Evolutionary conservation across 2,888 invertebrate species (phyloP).

Genomic region (Lacanobia wlatinum): DNA sequence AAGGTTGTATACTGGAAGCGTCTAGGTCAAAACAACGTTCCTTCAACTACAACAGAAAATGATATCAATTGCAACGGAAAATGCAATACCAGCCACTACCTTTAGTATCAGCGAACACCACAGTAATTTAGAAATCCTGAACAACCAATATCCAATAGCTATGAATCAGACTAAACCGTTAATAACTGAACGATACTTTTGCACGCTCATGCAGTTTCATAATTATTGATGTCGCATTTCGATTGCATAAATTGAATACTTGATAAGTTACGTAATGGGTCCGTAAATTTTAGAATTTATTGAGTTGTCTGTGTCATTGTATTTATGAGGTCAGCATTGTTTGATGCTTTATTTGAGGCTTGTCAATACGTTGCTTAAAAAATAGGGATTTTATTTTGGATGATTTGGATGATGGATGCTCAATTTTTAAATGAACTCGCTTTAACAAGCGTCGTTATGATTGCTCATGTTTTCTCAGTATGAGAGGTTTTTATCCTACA

Average conservation of each 20-base stretch:
- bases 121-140: slow-evolving; percentile 43
- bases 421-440: background rate
- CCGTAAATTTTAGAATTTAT: slow-evolving; percentile 46
- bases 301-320: slow-evolving; percentile 31
- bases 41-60: background rate
- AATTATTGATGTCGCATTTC: slow-evolving; percentile 50
- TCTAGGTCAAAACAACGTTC: background rate
- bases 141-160: slow-evolving; percentile 45
- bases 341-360: slow-evolving; percentile 5
- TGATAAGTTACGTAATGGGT: slow-evolving; percentile 52
- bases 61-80: background rate
- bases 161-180: slow-evolving; percentile 55
- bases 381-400: background rate
- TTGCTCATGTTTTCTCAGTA: background rate
- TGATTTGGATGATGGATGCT: background rate
- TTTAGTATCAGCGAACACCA: slow-evolving; percentile 18
- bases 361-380: background rate
- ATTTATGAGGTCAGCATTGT: slow-evolving; percentile 27
- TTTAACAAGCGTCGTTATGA: background rate
- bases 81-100: background rate
- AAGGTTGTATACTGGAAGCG: background rate
- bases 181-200: slow-evolving; percentile 55
- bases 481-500: too few relatives aligned
- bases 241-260: slow-evolving; percentile 58
- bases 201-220: slow-evolving; percentile 59